These are phyloP conservation scores for Lepidostoma basale DNA, from an alignment of 1,140 invertebrate species.

Conservation along the genomic window DNA sequence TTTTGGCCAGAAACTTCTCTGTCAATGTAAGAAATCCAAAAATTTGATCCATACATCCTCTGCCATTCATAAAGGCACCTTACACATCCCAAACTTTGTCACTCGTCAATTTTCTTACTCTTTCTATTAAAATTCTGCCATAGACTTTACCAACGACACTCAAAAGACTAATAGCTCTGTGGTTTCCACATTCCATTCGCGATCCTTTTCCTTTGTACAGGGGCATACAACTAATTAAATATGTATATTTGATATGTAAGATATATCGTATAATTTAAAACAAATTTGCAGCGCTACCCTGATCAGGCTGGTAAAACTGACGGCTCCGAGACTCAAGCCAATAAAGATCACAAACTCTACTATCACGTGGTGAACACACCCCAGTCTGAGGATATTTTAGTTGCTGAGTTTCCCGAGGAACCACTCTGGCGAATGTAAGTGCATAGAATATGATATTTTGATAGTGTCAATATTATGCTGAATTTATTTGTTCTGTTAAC, in stretches of 20 bases:
- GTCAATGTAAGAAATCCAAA: too few species aligned
- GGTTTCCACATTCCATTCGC: too few species aligned
- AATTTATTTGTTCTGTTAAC: neutral
- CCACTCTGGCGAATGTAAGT: constrained; percentile 91
- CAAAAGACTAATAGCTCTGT: too few species aligned
- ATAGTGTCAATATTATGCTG: neutral
- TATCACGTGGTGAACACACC: constrained; percentile 89
- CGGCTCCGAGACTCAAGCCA: constrained; percentile 88
- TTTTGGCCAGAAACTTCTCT: too few species aligned
- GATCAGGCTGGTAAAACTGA: constrained; percentile 81
- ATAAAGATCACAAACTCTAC: constrained; percentile 91
- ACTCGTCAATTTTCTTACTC: too few species aligned
- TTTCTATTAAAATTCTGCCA: too few species aligned
- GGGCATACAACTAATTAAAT: neutral
- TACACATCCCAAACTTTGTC: too few species aligned
- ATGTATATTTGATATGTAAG: neutral
- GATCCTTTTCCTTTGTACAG: too few species aligned
- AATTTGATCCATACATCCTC: too few species aligned
- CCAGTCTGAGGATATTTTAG: constrained; percentile 87
- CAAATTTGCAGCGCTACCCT: constrained; percentile 62
- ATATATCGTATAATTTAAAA: neutral
- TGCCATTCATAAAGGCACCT: too few species aligned
- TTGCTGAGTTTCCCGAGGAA: constrained; percentile 90
- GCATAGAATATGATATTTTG: neutral
- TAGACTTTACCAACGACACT: too few species aligned